Base-by-base conservation (phyloP, 2,113 vertebrate genomes). In the Scopus umbretta region DNA sequence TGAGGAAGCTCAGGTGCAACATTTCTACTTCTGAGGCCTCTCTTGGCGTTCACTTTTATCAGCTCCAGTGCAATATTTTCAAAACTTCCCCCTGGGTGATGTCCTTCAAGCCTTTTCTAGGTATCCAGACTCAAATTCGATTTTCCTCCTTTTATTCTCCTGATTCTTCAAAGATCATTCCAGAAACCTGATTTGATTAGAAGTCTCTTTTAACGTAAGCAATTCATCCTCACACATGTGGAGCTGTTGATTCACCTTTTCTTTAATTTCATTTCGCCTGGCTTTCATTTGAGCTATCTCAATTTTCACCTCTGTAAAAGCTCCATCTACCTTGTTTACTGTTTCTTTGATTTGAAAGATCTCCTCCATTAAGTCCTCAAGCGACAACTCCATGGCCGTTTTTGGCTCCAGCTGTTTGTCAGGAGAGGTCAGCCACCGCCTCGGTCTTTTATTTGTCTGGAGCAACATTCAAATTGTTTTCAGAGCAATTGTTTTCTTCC, bases 311-410 rank as follows among this genome's bases (percentile, higher is more conserved):
- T 95, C 95, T 95, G 96, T 97, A 97, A 97, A 96, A 97, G 95
- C 95, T 97, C 93, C 94, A 97, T 97, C 97, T 97, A 96, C 96
- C 95, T 95, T 97, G 96, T 97, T 97, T 97, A 96, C 93, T 94
- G 94, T 97, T 97, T 95, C 96, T 95, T 84, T 91, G 92, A 97
- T 97, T 97, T 97, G 96, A 97, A 97, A 96, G 87, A 97, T 97
- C 89, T 97, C 94, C 94, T 89, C 87, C 91, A 96, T 97, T 96
- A 97, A 96, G 94, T 97, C 95, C 87, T 97, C 63, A 97, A 97
- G 93, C 73, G 71, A 97, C 95, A 96, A 88, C 89, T 94, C 73
- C 0, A 2, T 83, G 70, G 93, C 76, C 74, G 3, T 85, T 97
- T 97, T 96, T 94, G 93, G 96, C 96, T 97, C 92, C 96, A 97